Conservation (phyloP, 1,140 invertebrate species). For the Drosophila watanabei region DNA sequence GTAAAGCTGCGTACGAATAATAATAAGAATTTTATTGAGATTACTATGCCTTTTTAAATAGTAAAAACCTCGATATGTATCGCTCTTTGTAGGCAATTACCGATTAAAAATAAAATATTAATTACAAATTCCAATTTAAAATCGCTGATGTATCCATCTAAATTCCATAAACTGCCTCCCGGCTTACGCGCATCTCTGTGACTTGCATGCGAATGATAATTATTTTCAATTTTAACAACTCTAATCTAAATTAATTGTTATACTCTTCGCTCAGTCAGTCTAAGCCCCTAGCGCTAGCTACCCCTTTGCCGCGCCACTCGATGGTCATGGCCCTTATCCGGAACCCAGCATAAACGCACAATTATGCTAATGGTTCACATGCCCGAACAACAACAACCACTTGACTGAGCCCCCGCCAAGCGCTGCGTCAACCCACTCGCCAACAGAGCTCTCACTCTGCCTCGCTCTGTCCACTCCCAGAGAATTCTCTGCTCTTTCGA, state of each 20-base stretch:
- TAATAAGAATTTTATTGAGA: background rate
- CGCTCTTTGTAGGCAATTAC: background rate
- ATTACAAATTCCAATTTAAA: background rate
- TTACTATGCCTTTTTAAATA: background rate
- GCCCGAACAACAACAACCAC: conserved; percentile 25
- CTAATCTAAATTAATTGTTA: conserved; percentile 37
- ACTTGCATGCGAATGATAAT: conserved; percentile 30
- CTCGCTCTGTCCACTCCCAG: conserved; percentile 21
- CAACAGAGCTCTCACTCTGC: conserved; percentile 17
- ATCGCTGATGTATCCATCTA: background rate
- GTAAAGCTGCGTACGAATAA: background rate
- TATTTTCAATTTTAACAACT: conserved; percentile 30
- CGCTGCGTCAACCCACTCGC: conserved; percentile 47
- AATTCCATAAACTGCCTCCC: background rate
- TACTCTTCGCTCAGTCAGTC: conserved; percentile 2
- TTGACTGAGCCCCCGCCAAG: conserved; percentile 50
- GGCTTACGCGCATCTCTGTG: background rate
- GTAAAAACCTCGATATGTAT: background rate
- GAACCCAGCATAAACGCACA: conserved; percentile 15
- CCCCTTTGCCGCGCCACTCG: conserved; percentile 2
- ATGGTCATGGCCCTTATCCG: background rate
- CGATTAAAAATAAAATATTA: background rate
- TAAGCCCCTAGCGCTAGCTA: background rate
- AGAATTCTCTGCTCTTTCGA: conserved; percentile 29
- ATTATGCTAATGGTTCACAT: conserved; percentile 12